These are phyloP conservation scores for Pachypsylla venusta DNA, from an alignment of 1,140 invertebrate genomes.

Conservation along the genomic window DNA sequence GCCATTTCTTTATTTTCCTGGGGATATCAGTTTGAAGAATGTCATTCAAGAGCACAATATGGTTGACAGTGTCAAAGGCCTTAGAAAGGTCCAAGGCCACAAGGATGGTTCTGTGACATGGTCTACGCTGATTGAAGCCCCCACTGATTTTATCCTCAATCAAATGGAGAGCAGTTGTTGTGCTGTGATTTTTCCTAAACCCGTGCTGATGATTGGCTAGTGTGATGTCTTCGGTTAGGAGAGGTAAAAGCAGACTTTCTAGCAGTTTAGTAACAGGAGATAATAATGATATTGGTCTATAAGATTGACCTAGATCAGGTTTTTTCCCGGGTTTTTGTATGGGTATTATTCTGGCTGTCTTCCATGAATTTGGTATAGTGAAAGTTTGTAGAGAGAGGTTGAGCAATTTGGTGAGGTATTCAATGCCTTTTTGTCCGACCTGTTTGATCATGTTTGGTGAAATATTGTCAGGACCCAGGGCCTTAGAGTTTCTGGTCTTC, in stretches of 20 bases:
- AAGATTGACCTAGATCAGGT: neutral
- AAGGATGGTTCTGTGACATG: neutral
- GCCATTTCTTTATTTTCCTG: neutral
- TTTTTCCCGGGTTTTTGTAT: neutral
- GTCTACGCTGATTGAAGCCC: neutral
- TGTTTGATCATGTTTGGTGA: neutral
- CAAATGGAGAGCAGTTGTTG: slow-evolving; percentile 7
- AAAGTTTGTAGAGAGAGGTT: neutral
- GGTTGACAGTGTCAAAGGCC: neutral
- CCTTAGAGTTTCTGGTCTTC: neutral
- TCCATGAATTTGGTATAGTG: neutral
- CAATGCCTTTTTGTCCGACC: neutral
- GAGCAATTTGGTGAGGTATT: neutral
- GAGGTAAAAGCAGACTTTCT: neutral
- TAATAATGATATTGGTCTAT: neutral
- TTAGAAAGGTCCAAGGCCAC: neutral
- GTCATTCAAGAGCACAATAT: neutral
- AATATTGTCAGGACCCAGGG: neutral
- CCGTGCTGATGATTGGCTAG: slow-evolving; percentile 3
- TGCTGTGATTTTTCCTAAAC: slow-evolving; percentile 6
- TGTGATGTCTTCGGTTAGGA: neutral
- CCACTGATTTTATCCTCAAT: neutral
- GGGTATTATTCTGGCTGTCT: neutral
- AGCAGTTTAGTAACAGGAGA: neutral
- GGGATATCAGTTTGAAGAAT: neutral